These are phyloP conservation scores for Tympanuchus pallidicinctus DNA, from an alignment of 2,113 vertebrate species.

Conservation along the genomic window DNA sequence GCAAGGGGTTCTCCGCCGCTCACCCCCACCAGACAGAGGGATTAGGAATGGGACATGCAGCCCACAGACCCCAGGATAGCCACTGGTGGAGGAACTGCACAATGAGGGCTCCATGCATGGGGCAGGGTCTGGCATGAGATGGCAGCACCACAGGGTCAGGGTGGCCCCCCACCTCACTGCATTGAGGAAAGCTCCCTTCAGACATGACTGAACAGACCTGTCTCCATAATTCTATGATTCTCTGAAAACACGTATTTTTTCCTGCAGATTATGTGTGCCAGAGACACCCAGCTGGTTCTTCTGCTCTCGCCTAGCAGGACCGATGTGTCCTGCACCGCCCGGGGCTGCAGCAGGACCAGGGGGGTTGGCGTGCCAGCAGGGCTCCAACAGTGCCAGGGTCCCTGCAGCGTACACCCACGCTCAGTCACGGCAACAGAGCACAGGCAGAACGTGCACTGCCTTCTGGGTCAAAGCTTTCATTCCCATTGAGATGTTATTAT, in stretches of 20 bases:
- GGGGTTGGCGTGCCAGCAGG: background rate
- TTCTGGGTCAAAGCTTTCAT: conserved; percentile 49
- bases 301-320: conserved; percentile 43
- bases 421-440: background rate
- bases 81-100: background rate
- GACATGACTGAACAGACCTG: background rate
- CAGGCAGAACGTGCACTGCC: conserved; percentile 12
- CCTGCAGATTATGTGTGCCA: conserved; percentile 27
- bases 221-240: too few relatives aligned
- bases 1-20: background rate
- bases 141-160: too few relatives aligned
- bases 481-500: conserved; percentile 49
- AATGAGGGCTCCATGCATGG: background rate
- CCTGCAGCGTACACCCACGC: background rate
- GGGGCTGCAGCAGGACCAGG: background rate
- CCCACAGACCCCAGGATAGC: conserved; percentile 36
- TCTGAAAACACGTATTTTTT: conserved; percentile 38
- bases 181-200: background rate
- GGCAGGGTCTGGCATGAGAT: background rate
- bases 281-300: conserved; percentile 27
- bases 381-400: background rate
- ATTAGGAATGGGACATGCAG: background rate
- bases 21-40: background rate
- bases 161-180: background rate
- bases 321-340: background rate